A percentile compares a stretch with the other conserved stretches of the same genome.
phyloP scores from a whole-genome alignment of 2,113 vertebrate genomes.

The Sinocyclocheilus anshuiensis region DNA sequence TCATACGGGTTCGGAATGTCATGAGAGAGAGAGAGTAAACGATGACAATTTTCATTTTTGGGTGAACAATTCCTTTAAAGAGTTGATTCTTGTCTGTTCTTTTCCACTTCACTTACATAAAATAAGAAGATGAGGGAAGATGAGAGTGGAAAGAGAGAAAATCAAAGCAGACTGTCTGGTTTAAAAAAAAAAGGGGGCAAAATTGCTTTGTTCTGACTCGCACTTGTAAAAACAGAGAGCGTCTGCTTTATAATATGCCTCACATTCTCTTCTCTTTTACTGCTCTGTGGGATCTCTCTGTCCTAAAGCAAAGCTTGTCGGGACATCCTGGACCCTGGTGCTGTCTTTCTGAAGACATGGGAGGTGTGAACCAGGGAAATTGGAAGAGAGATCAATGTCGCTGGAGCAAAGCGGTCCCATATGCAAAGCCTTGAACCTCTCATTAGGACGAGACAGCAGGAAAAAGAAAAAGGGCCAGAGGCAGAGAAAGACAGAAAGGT shows the following conservation, averaged over 20 bases:
- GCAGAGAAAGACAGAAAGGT: not conserved
- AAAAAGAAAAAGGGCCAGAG: conserved; percentile 9
- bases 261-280: conserved; percentile 37
- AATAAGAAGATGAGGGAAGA: conserved; percentile 9
- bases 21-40: not conserved
- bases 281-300: conserved; percentile 9
- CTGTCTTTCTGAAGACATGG: conserved; percentile 5
- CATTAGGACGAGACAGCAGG: not conserved
- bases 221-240: conserved; percentile 29
- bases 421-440: conserved; percentile 33
- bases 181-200: no score
- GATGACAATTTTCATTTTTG: not conserved
- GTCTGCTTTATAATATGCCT: conserved; percentile 31
- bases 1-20: not conserved
- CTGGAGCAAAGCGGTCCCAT: conserved; percentile 27
- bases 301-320: not conserved
- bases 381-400: conserved; percentile 13
- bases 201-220: conserved; percentile 33
- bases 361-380: conserved; percentile 33
- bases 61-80: conserved; percentile 18
- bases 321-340: conserved; percentile 4
- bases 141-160: conserved; percentile 12
- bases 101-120: conserved; percentile 15
- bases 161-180: conserved; percentile 18
- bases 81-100: not conserved